Percentiles rank a stretch among this genome's conserved stretches.
Evolutionary conservation across 2,113 vertebrate species (phyloP).

Genomic region (Gavialis gangeticus): DNA sequence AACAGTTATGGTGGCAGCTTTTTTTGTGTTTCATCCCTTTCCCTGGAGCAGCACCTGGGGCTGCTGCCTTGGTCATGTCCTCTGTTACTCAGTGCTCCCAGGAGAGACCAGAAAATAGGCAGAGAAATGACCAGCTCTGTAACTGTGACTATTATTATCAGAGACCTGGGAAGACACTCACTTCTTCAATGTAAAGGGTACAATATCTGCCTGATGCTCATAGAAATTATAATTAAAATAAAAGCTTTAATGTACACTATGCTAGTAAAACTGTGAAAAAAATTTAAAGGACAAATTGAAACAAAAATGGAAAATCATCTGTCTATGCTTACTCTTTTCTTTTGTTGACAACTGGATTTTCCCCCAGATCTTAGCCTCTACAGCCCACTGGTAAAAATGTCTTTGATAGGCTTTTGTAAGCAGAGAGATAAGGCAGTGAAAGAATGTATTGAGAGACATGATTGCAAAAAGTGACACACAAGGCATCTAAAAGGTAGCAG

Average conservation of each 20-base stretch:
- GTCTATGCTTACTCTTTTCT: conserved; percentile 5
- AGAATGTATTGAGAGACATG: not conserved
- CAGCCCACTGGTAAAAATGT: not conserved
- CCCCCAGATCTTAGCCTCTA: not conserved
- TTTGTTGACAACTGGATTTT: not conserved
- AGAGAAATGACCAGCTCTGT: not conserved
- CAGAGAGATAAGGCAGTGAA: not conserved
- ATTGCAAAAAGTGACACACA: conserved; percentile 11
- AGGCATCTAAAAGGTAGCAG: not conserved
- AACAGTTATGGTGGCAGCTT: too few species aligned
- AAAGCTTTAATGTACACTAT: not conserved
- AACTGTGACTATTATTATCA: not conserved
- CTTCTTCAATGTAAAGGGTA: not conserved
- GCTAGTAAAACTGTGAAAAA: not conserved
- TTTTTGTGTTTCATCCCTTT: too few species aligned
- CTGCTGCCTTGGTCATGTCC: too few species aligned
- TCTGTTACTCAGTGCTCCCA: too few species aligned
- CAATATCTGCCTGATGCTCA: not conserved
- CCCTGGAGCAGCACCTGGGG: too few species aligned
- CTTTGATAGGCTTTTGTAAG: not conserved
- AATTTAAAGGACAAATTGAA: not conserved
- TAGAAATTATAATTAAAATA: not conserved
- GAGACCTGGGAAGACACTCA: not conserved
- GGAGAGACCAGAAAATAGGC: not conserved
- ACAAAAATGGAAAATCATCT: not conserved